Conservation (phyloP, 2,113 vertebrate species). For the Morone saxatilis region DNA sequence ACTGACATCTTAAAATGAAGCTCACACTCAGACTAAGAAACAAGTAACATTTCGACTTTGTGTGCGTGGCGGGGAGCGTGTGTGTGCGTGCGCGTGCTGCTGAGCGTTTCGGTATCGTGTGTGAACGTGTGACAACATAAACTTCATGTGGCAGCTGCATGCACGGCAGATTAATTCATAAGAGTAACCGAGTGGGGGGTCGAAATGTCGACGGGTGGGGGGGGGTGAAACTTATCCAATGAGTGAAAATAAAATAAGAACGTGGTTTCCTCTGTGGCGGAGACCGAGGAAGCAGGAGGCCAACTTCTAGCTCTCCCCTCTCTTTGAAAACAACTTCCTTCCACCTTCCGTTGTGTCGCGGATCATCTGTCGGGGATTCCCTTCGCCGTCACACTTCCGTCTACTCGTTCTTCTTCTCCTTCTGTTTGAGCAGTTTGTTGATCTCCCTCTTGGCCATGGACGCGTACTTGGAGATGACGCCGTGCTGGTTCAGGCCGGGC, state of each 20-base stretch:
- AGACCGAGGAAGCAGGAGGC: constrained; percentile 24
- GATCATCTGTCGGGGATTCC: not conserved
- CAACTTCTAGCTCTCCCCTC: not conserved
- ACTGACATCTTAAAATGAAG: constrained; percentile 43
- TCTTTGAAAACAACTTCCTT: constrained; percentile 31
- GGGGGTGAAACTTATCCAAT: constrained; percentile 23
- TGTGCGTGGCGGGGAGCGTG: not conserved
- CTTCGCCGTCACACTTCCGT: not conserved
- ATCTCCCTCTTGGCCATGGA: constrained; percentile 97
- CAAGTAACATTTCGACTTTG: not conserved
- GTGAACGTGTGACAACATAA: constrained; percentile 14
- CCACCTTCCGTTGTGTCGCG: not conserved
- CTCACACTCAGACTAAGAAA: constrained; percentile 21
- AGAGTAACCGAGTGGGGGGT: not conserved
- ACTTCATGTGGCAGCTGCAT: constrained; percentile 38
- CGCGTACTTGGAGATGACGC: constrained; percentile 93
- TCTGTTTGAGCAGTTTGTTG: constrained; percentile 98
- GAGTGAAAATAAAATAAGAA: constrained; percentile 36
- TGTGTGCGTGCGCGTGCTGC: not conserved
- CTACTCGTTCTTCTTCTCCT: constrained; percentile 98
- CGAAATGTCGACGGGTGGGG: constrained; percentile 34
- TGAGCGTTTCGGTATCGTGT: not conserved
- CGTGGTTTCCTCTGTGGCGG: constrained; percentile 34
- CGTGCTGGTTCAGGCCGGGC: constrained; percentile 96
- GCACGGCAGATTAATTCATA: constrained; percentile 5